phyloP scores from a whole-genome alignment of 2,888 invertebrate genomes.

The Leptura quadrifasciata region DNA sequence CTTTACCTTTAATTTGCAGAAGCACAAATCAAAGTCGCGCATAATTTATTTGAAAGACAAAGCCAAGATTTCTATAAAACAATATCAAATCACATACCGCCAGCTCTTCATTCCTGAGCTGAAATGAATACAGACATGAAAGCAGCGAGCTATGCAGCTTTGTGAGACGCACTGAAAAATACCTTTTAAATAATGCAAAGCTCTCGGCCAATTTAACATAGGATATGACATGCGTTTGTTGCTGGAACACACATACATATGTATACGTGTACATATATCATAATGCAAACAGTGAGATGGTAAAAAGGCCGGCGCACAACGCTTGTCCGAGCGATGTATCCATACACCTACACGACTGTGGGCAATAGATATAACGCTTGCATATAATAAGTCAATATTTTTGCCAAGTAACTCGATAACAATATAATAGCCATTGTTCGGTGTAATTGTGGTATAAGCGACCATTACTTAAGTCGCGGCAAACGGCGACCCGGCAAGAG shows the following conservation, averaged over 20 bases:
- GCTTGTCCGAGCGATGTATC: slow-evolving; percentile 55
- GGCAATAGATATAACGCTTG: slow-evolving; percentile 59
- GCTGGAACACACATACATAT: slow-evolving; percentile 61
- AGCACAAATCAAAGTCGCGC: slow-evolving; percentile 10
- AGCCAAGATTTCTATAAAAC: slow-evolving; percentile 41
- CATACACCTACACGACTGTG: slow-evolving; percentile 65
- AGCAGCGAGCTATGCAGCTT: slow-evolving; percentile 36
- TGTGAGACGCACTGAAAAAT: slow-evolving; percentile 44
- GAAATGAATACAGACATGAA: slow-evolving; percentile 47
- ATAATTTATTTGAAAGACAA: slow-evolving; percentile 42
- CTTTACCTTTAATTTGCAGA: not conserved
- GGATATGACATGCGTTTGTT: slow-evolving; percentile 57
- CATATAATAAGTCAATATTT: slow-evolving; percentile 74
- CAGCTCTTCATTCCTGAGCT: slow-evolving; percentile 34
- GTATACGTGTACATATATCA: slow-evolving; percentile 62
- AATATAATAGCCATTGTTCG: slow-evolving; percentile 74
- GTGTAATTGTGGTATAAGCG: slow-evolving; percentile 73
- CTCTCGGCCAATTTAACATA: slow-evolving; percentile 59
- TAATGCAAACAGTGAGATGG: slow-evolving; percentile 51
- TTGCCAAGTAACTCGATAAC: slow-evolving; percentile 72
- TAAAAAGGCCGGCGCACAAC: slow-evolving; percentile 55
- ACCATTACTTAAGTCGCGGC: slow-evolving; percentile 70
- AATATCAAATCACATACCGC: slow-evolving; percentile 55
- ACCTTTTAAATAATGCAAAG: slow-evolving; percentile 54
- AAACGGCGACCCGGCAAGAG: slow-evolving; percentile 59